Percentiles rank a stretch among this genome's conserved stretches.
Evolutionary conservation across 2,888 invertebrate genomes (phyloP).

Genomic region (Hipparchia sbordonii): DNA sequence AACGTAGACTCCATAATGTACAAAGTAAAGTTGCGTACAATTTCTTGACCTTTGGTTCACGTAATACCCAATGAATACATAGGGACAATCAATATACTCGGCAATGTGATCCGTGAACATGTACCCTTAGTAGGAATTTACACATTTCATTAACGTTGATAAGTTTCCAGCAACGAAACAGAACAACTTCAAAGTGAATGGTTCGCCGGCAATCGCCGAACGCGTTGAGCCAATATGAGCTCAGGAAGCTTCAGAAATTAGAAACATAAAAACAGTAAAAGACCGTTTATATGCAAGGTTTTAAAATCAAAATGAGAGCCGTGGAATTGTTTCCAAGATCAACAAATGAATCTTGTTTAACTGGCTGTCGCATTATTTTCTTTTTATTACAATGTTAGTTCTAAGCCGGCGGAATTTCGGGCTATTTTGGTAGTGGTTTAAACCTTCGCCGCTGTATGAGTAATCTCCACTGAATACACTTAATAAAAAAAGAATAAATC

Average conservation of each 20-base stretch:
- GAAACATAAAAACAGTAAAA: neutral
- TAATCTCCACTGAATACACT: neutral
- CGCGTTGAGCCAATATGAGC: neutral
- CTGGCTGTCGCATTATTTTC: neutral
- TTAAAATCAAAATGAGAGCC: neutral
- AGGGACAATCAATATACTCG: too few relatives aligned
- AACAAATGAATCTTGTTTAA: constrained; percentile 3
- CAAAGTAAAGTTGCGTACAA: too few relatives aligned
- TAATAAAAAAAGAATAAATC: neutral
- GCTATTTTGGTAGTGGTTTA: constrained; percentile 1
- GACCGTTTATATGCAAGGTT: neutral
- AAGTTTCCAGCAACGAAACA: too few relatives aligned
- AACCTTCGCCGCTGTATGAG: neutral
- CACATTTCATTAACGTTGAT: too few relatives aligned
- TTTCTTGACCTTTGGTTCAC: neutral
- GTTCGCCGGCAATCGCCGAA: neutral
- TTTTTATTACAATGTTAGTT: neutral
- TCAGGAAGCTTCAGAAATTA: neutral
- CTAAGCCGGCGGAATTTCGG: neutral
- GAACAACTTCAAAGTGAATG: too few relatives aligned
- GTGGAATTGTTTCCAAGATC: constrained; percentile 1
- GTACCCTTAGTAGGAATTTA: too few relatives aligned
- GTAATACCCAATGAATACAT: neutral
- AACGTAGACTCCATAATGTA: too few relatives aligned
- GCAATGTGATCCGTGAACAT: too few relatives aligned